phyloP scores from a whole-genome alignment of 1,140 invertebrate species.

The Trinorchestia longiramus region DNA sequence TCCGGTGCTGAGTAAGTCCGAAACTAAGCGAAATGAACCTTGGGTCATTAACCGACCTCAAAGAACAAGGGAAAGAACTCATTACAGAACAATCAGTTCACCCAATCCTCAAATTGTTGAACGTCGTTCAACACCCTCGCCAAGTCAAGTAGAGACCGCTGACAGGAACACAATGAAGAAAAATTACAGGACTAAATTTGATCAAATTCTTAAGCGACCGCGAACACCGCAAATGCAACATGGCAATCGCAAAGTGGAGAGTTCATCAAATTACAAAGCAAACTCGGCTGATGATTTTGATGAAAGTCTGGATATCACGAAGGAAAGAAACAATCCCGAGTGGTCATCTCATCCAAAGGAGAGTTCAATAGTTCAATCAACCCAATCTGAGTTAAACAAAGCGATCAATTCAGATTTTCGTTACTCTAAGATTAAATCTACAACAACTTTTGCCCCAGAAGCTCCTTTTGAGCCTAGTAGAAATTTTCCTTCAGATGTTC shows the following conservation, averaged over 20 bases:
- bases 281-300: background rate
- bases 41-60: background rate
- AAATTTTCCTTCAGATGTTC: background rate
- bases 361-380: background rate
- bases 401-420: background rate
- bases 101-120: background rate
- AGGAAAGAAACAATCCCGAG: background rate
- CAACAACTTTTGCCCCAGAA: background rate
- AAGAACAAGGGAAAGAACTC: conserved; percentile 20
- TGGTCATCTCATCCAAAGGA: background rate
- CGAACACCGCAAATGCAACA: background rate
- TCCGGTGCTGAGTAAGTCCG: background rate
- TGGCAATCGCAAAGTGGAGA: background rate
- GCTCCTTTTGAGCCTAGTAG: background rate
- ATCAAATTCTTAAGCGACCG: background rate
- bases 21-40: background rate
- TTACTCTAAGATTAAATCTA: background rate
- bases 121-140: background rate
- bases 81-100: conserved; percentile 8
- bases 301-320: background rate
- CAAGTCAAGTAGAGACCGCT: background rate
- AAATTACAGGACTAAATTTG: background rate
- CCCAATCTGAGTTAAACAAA: too few species aligned
- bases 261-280: background rate
- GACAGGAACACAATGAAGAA: background rate